A percentile compares a stretch with the other conserved stretches of the same genome.
Evolutionary conservation across 2,113 vertebrate species (phyloP).

Genomic region (Bubo bubo): DNA sequence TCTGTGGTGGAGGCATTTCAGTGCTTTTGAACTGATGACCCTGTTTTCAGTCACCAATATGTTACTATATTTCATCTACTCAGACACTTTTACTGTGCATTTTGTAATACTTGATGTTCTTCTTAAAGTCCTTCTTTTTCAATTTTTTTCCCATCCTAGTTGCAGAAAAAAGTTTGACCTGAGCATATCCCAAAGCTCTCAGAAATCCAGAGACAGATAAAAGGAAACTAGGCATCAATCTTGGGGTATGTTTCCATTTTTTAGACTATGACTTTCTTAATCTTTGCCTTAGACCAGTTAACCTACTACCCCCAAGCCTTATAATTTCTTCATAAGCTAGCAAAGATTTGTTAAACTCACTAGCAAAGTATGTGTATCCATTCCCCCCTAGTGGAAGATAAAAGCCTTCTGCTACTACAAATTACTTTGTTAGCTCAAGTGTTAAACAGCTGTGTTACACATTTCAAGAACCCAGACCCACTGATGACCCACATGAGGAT

Average conservation of each 20-base stretch:
- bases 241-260: not conserved
- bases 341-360: not conserved
- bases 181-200: not conserved
- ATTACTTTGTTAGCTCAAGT: not conserved
- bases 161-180: not conserved
- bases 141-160: not conserved
- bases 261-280: not conserved
- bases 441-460: not conserved
- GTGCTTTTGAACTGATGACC: not conserved
- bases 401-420: not conserved
- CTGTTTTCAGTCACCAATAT: not conserved
- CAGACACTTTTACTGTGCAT: not conserved
- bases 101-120: not conserved
- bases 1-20: not conserved
- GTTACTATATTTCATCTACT: not conserved
- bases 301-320: not conserved
- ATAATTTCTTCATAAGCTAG: not conserved
- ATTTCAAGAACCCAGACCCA: not conserved
- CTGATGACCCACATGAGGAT: not conserved
- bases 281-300: not conserved
- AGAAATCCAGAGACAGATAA: not conserved
- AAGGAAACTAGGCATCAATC: not conserved
- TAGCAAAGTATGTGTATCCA: conserved; percentile 16
- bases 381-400: conserved; percentile 59
- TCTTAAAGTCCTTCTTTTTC: not conserved